Conservation (phyloP, 2,888 invertebrate species). For the Dasysyrphus tricinctus region DNA sequence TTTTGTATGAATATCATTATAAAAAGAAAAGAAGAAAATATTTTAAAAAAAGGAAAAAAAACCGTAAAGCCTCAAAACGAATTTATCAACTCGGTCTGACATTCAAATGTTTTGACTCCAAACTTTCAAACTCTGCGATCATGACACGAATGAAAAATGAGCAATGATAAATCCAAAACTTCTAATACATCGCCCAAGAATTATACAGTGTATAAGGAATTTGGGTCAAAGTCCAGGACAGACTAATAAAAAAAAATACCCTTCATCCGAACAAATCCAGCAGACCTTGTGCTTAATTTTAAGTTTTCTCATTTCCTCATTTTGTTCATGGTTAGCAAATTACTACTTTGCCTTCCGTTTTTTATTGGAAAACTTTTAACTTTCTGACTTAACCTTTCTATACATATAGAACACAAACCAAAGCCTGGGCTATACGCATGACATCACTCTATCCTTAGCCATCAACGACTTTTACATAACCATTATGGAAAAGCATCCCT, state of each 20-base stretch:
- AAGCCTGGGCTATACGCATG: constrained; percentile 48
- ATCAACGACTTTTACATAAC: constrained; percentile 52
- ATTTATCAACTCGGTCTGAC: not conserved
- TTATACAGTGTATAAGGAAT: constrained; percentile 1
- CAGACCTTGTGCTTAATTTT: constrained; percentile 3
- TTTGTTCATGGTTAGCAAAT: constrained; percentile 71
- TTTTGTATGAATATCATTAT: no score
- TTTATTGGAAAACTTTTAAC: constrained; percentile 70
- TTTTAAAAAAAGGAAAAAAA: not conserved
- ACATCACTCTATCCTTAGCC: constrained; percentile 25
- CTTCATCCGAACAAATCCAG: not conserved
- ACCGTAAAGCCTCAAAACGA: not conserved
- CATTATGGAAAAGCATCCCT: constrained; percentile 66
- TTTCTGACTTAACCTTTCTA: constrained; percentile 43
- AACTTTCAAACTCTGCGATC: constrained; percentile 7
- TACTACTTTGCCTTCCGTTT: constrained; percentile 63
- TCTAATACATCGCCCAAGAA: not conserved
- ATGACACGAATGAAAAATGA: constrained; percentile 10
- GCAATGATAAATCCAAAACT: not conserved
- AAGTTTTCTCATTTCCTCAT: constrained; percentile 71
- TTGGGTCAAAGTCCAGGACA: constrained; percentile 53
- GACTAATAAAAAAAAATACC: constrained; percentile 48
- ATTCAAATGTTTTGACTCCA: constrained; percentile 6
- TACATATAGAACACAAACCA: constrained; percentile 4
- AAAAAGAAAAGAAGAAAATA: not conserved